A percentile compares a stretch with the other conserved stretches of the same genome.
phyloP scores from a whole-genome alignment of 2,113 vertebrate species.

The Dolichallabes microphthalmus region DNA sequence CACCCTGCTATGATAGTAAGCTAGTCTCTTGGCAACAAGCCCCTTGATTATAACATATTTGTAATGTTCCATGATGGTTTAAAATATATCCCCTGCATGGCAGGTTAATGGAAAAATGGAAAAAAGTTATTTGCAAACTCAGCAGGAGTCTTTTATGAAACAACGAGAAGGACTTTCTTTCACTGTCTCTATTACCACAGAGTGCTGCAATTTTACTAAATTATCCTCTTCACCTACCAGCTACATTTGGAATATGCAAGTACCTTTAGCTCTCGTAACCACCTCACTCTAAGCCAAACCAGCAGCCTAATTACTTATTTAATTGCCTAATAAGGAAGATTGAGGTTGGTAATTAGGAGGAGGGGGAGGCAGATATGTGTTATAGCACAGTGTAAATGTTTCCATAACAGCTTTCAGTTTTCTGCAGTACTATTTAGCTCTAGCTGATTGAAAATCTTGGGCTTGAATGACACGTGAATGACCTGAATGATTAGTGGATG shows the following conservation, averaged over 20 bases:
- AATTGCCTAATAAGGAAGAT: slow-evolving; percentile 46
- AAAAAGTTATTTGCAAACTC: slow-evolving; percentile 25
- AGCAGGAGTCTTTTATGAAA: background rate
- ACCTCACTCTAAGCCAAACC: slow-evolving; percentile 8
- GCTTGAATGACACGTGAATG: slow-evolving; percentile 28
- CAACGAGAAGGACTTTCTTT: slow-evolving; percentile 2
- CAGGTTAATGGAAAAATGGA: slow-evolving; percentile 28
- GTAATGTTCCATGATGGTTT: slow-evolving; percentile 10
- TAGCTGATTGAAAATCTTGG: slow-evolving; percentile 13
- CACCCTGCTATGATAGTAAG: background rate
- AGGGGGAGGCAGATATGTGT: slow-evolving; percentile 11
- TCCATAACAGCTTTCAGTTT: slow-evolving; percentile 27
- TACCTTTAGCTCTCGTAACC: slow-evolving; percentile 7
- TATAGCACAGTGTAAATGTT: slow-evolving; percentile 27
- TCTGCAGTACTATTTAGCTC: slow-evolving; percentile 25
- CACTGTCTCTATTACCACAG: background rate
- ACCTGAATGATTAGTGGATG: slow-evolving; percentile 29
- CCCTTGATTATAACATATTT: slow-evolving; percentile 31
- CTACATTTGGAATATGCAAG: background rate
- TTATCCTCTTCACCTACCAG: background rate
- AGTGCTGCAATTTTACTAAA: slow-evolving; percentile 21
- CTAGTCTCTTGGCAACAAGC: slow-evolving; percentile 36
- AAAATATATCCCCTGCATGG: slow-evolving; percentile 33
- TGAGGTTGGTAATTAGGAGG: slow-evolving; percentile 37
- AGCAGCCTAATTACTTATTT: slow-evolving; percentile 37